phyloP scores from a whole-genome alignment of 2,888 invertebrate species.

The Sericinus montela region DNA sequence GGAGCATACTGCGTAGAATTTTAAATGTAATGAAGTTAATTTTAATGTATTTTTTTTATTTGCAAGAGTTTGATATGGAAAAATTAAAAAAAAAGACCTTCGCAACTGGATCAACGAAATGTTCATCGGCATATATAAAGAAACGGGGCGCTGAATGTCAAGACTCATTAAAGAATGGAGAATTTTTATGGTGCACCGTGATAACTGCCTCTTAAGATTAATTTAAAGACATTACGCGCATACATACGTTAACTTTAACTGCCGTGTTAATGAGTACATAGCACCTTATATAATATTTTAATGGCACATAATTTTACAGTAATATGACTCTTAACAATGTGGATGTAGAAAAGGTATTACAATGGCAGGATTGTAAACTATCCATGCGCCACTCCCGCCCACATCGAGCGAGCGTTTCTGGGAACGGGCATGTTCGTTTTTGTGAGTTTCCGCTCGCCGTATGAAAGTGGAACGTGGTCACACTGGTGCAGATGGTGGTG shows the following conservation, averaged over 20 bases:
- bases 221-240: conserved; percentile 14
- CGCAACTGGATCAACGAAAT: not conserved
- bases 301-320: not conserved
- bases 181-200: conserved; percentile 11
- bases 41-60: not conserved
- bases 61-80: not conserved
- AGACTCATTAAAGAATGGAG: not conserved
- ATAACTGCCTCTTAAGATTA: conserved; percentile 13
- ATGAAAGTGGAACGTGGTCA: conserved; percentile 17
- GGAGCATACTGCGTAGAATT: too few relatives aligned
- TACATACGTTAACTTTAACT: conserved; percentile 3
- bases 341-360: not conserved
- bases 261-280: conserved; percentile 15
- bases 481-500: conserved; percentile 5
- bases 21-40: too few relatives aligned
- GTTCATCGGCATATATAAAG: not conserved
- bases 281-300: conserved; percentile 15
- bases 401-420: conserved; percentile 2
- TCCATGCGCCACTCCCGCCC: conserved; percentile 8
- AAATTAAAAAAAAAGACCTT: not conserved
- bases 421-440: conserved; percentile 10
- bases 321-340: not conserved
- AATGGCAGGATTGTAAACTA: not conserved
- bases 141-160: not conserved
- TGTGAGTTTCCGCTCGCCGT: conserved; percentile 10